Conservation (phyloP, 2,113 vertebrate species). For the Sprattus sprattus region DNA sequence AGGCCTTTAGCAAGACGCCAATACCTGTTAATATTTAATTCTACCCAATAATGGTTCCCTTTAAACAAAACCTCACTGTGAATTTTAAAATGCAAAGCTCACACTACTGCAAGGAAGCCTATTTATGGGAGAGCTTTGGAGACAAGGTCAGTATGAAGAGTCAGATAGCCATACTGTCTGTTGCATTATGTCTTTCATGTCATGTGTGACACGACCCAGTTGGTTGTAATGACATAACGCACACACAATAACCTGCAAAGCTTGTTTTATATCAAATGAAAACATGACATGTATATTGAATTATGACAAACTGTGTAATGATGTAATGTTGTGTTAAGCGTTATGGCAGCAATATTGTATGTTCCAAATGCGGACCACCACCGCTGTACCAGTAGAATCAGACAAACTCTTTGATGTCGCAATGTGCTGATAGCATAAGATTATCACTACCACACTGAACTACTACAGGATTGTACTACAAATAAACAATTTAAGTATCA, state of each 20-base stretch:
- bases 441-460: too few species aligned
- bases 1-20: constrained; percentile 61
- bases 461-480: background rate
- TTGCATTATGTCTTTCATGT: background rate
- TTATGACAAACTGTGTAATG: background rate
- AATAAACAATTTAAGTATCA: background rate
- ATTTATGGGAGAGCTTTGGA: background rate
- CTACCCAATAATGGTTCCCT: constrained; percentile 61
- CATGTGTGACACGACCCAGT: background rate
- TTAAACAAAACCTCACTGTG: constrained; percentile 67
- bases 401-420: background rate
- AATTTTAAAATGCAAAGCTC: constrained; percentile 43
- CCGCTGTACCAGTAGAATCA: too few species aligned
- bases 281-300: background rate
- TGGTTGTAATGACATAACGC: background rate
- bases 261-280: background rate
- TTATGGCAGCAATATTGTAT: background rate
- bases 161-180: background rate
- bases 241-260: background rate
- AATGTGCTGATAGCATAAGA: too few species aligned
- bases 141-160: background rate
- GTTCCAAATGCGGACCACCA: background rate
- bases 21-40: constrained; percentile 76
- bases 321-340: background rate
- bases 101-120: background rate